Conservation (phyloP, 2,113 vertebrate species). For the Scatophagus argus region DNA sequence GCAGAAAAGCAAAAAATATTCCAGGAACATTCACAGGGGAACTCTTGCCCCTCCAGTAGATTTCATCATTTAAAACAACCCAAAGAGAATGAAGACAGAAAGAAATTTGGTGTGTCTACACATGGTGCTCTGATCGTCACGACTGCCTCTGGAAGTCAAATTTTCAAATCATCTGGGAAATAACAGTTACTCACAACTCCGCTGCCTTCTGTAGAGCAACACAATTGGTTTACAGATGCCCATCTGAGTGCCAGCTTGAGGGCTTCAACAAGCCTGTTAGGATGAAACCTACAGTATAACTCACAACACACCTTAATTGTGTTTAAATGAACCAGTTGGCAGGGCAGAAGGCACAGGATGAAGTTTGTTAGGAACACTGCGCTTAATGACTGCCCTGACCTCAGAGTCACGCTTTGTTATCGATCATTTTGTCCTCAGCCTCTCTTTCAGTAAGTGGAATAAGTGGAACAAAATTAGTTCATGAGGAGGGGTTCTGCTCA, state of each 20-base stretch:
- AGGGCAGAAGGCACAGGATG: neutral
- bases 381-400: too few species aligned
- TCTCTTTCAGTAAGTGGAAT: neutral
- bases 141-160: constrained; percentile 41
- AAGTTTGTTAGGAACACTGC: neutral
- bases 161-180: constrained; percentile 47
- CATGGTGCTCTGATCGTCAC: constrained; percentile 31
- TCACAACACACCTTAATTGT: neutral
- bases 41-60: constrained; percentile 2
- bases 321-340: neutral
- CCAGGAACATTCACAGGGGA: constrained; percentile 42
- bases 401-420: neutral
- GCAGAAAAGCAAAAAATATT: constrained; percentile 33
- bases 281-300: neutral
- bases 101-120: constrained; percentile 31
- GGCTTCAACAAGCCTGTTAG: constrained; percentile 5
- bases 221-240: constrained; percentile 27
- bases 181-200: constrained; percentile 36
- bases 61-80: constrained; percentile 49
- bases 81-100: constrained; percentile 36
- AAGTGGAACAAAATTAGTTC: too few species aligned
- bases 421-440: neutral
- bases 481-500: too few species aligned
- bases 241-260: neutral
- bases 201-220: constrained; percentile 32